Percentiles rank a stretch among this genome's conserved stretches.
Evolutionary conservation across 2,113 vertebrate species (phyloP).

Genomic region (Notarius quadriscutis): DNA sequence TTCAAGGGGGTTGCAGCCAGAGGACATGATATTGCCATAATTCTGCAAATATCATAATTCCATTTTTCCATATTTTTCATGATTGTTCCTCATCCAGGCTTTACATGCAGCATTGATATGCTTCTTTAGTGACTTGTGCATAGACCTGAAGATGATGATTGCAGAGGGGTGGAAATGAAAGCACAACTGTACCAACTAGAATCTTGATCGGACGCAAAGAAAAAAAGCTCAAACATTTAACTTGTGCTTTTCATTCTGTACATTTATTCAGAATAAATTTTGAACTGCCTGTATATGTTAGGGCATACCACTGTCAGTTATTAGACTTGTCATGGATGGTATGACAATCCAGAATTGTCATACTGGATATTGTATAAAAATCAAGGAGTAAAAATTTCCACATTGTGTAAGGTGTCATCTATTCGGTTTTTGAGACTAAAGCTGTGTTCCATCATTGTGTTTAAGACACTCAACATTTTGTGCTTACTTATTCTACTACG

Average conservation of each 20-base stretch:
- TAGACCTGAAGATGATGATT: background rate
- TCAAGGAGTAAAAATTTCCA: background rate
- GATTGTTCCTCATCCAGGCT: background rate
- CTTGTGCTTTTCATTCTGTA: background rate
- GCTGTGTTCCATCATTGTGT: background rate
- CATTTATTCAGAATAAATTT: background rate
- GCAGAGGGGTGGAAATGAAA: background rate
- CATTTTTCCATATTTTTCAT: background rate
- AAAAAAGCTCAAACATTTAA: background rate
- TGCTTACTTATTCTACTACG: background rate
- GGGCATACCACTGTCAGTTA: background rate
- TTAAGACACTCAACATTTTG: background rate
- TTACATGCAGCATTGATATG: background rate
- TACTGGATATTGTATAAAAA: background rate
- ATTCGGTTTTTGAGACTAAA: background rate
- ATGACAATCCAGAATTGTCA: background rate
- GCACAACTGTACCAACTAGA: background rate
- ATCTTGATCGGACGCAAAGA: background rate
- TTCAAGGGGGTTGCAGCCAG: background rate
- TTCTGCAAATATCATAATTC: background rate
- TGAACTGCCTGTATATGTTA: background rate
- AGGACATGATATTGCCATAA: background rate
- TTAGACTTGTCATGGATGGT: background rate
- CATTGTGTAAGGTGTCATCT: background rate
- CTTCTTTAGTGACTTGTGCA: background rate